Base-by-base conservation (phyloP, 2,113 vertebrate genomes). In the Colossoma macropomum region DNA sequence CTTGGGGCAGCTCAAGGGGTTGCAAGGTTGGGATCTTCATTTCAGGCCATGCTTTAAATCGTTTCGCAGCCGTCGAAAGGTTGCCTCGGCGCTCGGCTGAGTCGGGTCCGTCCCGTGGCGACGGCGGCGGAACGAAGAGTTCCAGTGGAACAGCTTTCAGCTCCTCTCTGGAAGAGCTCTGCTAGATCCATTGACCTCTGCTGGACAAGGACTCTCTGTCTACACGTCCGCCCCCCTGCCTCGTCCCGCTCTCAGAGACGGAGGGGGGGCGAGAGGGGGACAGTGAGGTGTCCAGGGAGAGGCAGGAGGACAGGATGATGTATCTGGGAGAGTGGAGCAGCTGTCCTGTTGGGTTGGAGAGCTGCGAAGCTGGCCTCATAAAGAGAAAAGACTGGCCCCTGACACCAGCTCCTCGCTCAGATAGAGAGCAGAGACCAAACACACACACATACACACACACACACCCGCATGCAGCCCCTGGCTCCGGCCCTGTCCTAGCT, bases 181-280 rank as follows among this genome's bases (percentile, higher is more conserved):
- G 92, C 89, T 93, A 93, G 92, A 94, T 93, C 91, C 89, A 90
- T 91, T 93, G 91, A 93, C 93, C 91, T 93, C 92, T 90, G 87
- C 86, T 91, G 89, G 90, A 92, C 85, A 86, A 89, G 90, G 90
- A 93, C 93, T 94, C 89, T 91, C 92, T 94, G 90, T 94, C 93
- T 95, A 92, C 92, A 94, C 88, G 90, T 89, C 84, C 89, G 92
- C 79, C 76, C 90, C 93, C 90, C 88, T 85, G 85, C 87, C 86
- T 56, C 52, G 48, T 63, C 69, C 77, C 25, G 25, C 28, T 27
- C 30, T 68, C 83, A 69, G 84, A 82, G 73, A 80, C 84, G 32
- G n/a, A 63, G 34, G 72, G 70, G 48, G 65, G 65, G 70, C n/a
- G 62, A 71, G 27, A 23, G 78, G 62, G 63, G 59, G 91, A 82